phyloP scores from a whole-genome alignment of 2,113 vertebrate species.

The Eidolon helvum region DNA sequence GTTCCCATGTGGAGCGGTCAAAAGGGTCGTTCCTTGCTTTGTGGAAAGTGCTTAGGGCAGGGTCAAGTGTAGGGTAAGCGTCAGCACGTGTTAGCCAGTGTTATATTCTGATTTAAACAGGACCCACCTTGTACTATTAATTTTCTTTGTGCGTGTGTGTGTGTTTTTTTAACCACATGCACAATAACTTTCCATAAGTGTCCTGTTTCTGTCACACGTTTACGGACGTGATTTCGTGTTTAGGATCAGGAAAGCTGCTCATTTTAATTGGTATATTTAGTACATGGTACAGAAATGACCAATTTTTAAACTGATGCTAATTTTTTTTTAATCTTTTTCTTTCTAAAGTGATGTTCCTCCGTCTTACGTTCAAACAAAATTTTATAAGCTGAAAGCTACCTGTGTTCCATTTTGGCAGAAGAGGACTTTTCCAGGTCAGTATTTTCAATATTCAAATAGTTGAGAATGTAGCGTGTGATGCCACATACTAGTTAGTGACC shows the following conservation, averaged over 20 bases:
- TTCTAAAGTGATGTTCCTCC: slow-evolving; percentile 79
- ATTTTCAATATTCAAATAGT: neutral
- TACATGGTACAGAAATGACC: neutral
- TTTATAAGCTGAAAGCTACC: slow-evolving; percentile 81
- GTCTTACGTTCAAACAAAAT: slow-evolving; percentile 70
- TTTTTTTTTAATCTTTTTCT: neutral
- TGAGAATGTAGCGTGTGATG: accelerated
- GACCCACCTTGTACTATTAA: neutral
- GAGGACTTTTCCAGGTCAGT: slow-evolving; percentile 84
- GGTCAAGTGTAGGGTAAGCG: accelerated
- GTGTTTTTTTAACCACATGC: neutral
- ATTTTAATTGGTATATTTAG: accelerated
- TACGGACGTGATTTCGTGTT: neutral
- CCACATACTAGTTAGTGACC: accelerated
- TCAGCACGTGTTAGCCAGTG: accelerated
- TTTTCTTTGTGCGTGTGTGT: neutral
- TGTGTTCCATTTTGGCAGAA: slow-evolving; percentile 81
- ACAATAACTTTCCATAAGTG: accelerated
- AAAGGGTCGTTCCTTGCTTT: accelerated
- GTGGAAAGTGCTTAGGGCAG: accelerated
- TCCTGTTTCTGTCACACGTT: neutral
- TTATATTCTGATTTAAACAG: too few relatives aligned
- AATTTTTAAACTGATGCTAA: neutral
- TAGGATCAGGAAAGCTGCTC: neutral
- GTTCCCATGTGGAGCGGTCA: accelerated